Conservation (phyloP, 2,888 invertebrate species). For the Drosophila dives region DNA sequence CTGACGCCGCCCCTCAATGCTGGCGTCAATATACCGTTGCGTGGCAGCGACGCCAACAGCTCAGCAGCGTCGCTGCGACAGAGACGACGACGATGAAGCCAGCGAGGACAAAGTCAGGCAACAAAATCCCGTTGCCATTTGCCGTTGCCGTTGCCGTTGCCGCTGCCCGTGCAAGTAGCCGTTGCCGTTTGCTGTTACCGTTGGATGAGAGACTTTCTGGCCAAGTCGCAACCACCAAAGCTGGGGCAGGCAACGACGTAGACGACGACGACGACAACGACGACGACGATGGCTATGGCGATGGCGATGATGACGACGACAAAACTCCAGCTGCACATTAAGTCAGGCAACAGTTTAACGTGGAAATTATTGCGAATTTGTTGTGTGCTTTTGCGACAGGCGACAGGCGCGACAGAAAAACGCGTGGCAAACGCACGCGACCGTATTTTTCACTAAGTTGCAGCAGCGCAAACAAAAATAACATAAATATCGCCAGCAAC, state of each 20-base stretch:
- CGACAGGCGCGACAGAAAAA: constrained; percentile 38
- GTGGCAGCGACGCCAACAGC: constrained; percentile 49
- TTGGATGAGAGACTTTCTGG: constrained; percentile 50
- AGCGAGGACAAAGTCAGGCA: constrained; percentile 48
- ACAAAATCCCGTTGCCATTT: constrained; percentile 36
- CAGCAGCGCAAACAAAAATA: constrained; percentile 9
- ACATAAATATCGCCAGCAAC: neutral
- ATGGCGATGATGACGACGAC: constrained; percentile 69
- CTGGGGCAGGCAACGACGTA: constrained; percentile 45
- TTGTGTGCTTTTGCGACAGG: constrained; percentile 79
- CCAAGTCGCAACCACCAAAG: constrained; percentile 50
- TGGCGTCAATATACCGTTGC: constrained; percentile 70
- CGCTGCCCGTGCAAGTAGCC: constrained; percentile 36
- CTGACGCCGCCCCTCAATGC: constrained; percentile 69
- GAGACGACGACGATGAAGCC: constrained; percentile 9
- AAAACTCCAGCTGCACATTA: constrained; percentile 81
- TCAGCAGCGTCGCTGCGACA: constrained; percentile 30
- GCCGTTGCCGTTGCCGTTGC: constrained; percentile 34
- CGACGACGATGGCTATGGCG: constrained; percentile 40
- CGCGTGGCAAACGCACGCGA: constrained; percentile 37
- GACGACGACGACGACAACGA: constrained; percentile 33
- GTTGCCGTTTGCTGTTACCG: constrained; percentile 35
- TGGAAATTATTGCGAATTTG: constrained; percentile 85
- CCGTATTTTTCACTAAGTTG: constrained; percentile 5
- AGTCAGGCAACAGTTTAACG: constrained; percentile 83